Conservation (phyloP, 2,113 vertebrate genomes). For the Phycodurus eques region DNA sequence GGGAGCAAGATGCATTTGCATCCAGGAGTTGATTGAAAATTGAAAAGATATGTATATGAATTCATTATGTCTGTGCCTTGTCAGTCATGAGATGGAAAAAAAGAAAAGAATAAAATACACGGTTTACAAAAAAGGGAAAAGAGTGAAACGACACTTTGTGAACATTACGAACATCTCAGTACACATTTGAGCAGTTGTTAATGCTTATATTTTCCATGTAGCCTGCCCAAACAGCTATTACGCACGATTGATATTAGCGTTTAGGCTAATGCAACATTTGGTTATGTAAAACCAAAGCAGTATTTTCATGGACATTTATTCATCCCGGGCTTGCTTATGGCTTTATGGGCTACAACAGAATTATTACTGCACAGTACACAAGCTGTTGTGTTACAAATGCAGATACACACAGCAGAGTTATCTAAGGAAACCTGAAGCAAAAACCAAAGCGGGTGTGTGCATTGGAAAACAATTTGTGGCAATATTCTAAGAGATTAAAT, state of each 20-base stretch:
- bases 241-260: conserved; percentile 66
- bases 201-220: conserved; percentile 55
- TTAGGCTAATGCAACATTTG: conserved; percentile 73
- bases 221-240: conserved; percentile 36
- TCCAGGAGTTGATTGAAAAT: conserved; percentile 20
- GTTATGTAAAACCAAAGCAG: conserved; percentile 64
- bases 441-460: conserved; percentile 17
- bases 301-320: conserved; percentile 61
- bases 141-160: neutral
- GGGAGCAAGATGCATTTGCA: conserved; percentile 48
- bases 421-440: conserved; percentile 25
- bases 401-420: conserved; percentile 43
- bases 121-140: neutral
- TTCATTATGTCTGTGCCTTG: conserved; percentile 10
- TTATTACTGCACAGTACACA: conserved; percentile 58
- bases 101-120: neutral
- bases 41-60: neutral
- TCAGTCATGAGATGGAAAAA: conserved; percentile 5
- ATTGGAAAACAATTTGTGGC: conserved; percentile 7
- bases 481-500: conserved; percentile 10
- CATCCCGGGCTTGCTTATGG: conserved; percentile 56
- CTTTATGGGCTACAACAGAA: conserved; percentile 63
- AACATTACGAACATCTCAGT: conserved; percentile 28
- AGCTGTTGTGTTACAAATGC: conserved; percentile 39
- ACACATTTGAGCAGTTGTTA: conserved; percentile 43